A percentile compares a stretch with the other conserved stretches of the same genome.
phyloP scores from a whole-genome alignment of 2,888 invertebrate genomes.

The Leptogaster cylindrica region DNA sequence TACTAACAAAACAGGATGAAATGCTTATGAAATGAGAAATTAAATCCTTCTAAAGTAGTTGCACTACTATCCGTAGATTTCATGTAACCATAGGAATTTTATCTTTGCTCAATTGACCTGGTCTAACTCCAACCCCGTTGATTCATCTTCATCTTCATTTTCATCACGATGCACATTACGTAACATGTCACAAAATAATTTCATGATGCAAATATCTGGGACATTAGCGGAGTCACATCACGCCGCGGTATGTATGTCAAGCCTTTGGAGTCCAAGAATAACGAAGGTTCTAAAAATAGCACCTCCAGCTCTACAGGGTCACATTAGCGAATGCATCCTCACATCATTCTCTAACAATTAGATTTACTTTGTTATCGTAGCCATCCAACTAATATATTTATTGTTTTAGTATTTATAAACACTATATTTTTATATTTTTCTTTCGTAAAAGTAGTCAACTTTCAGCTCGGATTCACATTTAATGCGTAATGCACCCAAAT shows the following conservation, averaged over 20 bases:
- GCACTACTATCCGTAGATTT: too few relatives aligned
- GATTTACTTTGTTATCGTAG: not conserved
- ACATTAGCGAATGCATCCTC: conserved; percentile 9
- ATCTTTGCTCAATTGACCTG: conserved; percentile 9
- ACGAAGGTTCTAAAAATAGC: conserved; percentile 16
- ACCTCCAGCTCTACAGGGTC: conserved; percentile 17
- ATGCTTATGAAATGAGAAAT: too few relatives aligned
- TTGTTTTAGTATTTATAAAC: not conserved
- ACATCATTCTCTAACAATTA: conserved; percentile 8
- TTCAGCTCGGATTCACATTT: not conserved
- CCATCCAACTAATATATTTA: not conserved
- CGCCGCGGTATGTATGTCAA: conserved; percentile 28
- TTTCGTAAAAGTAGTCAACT: too few relatives aligned
- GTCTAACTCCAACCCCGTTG: not conserved
- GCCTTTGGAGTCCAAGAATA: conserved; percentile 3
- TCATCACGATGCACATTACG: not conserved
- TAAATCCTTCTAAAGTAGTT: too few relatives aligned
- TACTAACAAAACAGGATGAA: too few relatives aligned
- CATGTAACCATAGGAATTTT: too few relatives aligned
- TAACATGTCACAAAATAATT: conserved; percentile 19
- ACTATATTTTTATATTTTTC: too few relatives aligned
- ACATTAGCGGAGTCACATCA: conserved; percentile 16
- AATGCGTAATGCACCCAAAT: conserved; percentile 2
- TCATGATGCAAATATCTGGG: conserved; percentile 26
- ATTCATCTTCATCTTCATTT: not conserved